These are phyloP conservation scores for Saccopteryx leptura DNA, from an alignment of 2,113 vertebrate species.

Conservation along the genomic window DNA sequence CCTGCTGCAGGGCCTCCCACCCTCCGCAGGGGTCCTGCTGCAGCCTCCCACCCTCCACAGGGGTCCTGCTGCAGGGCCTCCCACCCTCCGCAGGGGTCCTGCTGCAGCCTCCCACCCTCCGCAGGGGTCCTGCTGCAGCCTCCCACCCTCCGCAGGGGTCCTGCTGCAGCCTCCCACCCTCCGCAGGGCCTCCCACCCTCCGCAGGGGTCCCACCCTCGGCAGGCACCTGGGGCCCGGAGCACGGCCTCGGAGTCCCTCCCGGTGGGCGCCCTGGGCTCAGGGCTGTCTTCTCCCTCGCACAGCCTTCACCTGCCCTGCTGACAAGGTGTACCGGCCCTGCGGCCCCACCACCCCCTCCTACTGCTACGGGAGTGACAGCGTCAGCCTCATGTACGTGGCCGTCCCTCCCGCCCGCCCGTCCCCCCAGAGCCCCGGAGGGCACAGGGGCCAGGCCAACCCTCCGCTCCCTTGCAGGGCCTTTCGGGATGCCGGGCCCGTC, in stretches of 20 bases:
- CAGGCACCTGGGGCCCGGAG: background rate
- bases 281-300: background rate
- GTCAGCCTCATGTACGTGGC: background rate
- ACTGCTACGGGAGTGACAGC: conserved; percentile 82
- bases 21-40: background rate
- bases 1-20: too few species aligned
- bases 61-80: rapidly evolving
- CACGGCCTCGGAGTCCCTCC: background rate
- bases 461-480: conserved; percentile 69
- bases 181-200: background rate
- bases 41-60: background rate
- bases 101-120: too few species aligned
- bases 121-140: too few species aligned
- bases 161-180: too few species aligned
- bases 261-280: background rate
- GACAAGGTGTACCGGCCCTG: conserved; percentile 91
- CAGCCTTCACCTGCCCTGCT: conserved; percentile 91
- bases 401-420: rapidly evolving
- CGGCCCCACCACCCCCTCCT: conserved; percentile 87
- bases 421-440: background rate
- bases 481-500: conserved; percentile 56
- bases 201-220: rapidly evolving
- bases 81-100: too few species aligned
- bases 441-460: background rate
- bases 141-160: too few species aligned